Conservation (phyloP, 2,113 vertebrate species). For the Platysternon megacephalum region DNA sequence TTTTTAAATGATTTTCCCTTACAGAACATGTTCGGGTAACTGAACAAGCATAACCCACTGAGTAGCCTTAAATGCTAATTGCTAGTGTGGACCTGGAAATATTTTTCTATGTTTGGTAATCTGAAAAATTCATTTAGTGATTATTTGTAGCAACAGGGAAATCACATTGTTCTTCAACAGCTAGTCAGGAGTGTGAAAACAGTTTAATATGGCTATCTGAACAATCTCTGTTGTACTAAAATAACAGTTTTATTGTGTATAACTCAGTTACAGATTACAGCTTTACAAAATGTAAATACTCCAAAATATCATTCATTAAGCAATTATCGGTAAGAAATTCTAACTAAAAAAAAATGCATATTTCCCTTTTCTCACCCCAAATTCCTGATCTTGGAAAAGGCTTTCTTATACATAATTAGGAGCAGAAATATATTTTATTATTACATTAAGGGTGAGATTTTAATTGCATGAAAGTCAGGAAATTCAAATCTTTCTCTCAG, state of each 20-base stretch:
- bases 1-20: neutral
- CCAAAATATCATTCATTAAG: neutral
- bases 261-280: neutral
- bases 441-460: neutral
- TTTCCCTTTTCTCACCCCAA: neutral
- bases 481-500: neutral
- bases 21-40: neutral
- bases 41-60: constrained; percentile 3
- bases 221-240: neutral
- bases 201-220: neutral
- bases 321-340: neutral
- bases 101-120: constrained; percentile 24
- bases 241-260: neutral
- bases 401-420: neutral
- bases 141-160: neutral
- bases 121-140: neutral
- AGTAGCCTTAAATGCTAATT: constrained; percentile 43
- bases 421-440: neutral
- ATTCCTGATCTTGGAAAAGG: neutral
- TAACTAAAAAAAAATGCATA: neutral
- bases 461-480: neutral
- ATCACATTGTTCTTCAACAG: neutral
- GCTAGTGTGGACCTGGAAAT: constrained; percentile 43
- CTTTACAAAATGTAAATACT: constrained; percentile 6
- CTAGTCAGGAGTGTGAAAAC: neutral